Conservation (phyloP, 2,797 vertebrate species). For the Champsocephalus esox region DNA sequence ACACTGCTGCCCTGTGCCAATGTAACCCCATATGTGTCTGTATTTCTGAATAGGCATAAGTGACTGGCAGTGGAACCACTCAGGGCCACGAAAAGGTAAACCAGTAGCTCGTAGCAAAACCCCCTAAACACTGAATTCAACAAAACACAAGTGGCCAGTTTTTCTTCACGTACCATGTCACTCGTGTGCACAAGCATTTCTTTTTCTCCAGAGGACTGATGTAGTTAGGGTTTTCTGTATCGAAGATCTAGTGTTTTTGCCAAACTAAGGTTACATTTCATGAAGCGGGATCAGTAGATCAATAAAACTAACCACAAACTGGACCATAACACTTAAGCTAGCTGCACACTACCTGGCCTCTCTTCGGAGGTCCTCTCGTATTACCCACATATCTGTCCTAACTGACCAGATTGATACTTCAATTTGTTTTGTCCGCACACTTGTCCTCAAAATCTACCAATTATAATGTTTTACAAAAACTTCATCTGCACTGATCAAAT, state of each 20-base stretch:
- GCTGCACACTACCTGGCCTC: slow-evolving; percentile 51
- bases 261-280: slow-evolving; percentile 75
- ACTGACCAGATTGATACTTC: neutral
- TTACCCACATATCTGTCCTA: slow-evolving; percentile 9
- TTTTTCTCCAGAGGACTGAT: slow-evolving; percentile 35
- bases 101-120: slow-evolving; percentile 71
- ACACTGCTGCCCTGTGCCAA: slow-evolving; percentile 58
- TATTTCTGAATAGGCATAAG: slow-evolving; percentile 84
- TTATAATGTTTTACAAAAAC: neutral
- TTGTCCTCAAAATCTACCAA: neutral
- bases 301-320: slow-evolving; percentile 56
- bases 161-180: slow-evolving; percentile 38
- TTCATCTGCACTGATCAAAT: slow-evolving; percentile 5
- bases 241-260: slow-evolving; percentile 19
- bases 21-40: slow-evolving; percentile 81
- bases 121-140: slow-evolving; percentile 45
- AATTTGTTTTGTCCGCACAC: neutral
- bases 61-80: slow-evolving; percentile 86
- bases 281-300: slow-evolving; percentile 82
- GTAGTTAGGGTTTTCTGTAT: slow-evolving; percentile 35
- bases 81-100: slow-evolving; percentile 85
- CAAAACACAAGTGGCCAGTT: slow-evolving; percentile 65
- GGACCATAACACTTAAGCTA: slow-evolving; percentile 47
- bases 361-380: slow-evolving; percentile 15
- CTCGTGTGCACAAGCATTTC: slow-evolving; percentile 20